phyloP scores from a whole-genome alignment of 2,797 vertebrate genomes.

The Dryobates pubescens region DNA sequence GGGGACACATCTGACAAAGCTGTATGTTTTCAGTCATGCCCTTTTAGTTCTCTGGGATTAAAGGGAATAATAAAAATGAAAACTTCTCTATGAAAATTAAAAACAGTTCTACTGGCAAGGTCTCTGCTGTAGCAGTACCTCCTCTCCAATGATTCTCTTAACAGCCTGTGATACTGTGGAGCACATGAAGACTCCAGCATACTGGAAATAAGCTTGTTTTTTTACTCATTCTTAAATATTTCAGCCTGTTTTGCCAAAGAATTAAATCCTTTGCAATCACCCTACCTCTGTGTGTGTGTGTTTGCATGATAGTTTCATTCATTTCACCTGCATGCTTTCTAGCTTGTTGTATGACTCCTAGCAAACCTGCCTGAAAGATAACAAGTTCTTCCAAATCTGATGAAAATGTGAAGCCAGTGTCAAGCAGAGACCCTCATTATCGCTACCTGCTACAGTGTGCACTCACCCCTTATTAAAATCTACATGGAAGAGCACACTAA shows the following conservation, averaged over 20 bases:
- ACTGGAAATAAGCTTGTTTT: background rate
- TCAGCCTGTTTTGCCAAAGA: background rate
- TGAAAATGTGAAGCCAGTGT: background rate
- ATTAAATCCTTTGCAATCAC: background rate
- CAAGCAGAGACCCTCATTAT: background rate
- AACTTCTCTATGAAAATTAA: background rate
- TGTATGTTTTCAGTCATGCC: slow-evolving; percentile 22
- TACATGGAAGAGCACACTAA: background rate
- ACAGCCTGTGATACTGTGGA: background rate
- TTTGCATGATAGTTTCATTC: rapidly evolving
- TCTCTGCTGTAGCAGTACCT: slow-evolving; percentile 2
- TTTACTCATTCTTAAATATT: slow-evolving; percentile 14
- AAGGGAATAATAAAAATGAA: background rate
- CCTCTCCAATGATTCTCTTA: background rate
- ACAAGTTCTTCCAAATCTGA: background rate
- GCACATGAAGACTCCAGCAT: slow-evolving; percentile 3
- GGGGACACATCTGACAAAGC: slow-evolving; percentile 10
- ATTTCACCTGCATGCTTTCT: background rate
- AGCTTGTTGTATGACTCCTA: background rate
- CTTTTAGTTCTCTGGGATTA: slow-evolving; percentile 26
- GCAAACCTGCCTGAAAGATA: background rate
- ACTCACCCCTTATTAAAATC: background rate
- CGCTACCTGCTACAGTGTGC: background rate
- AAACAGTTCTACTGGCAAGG: background rate
- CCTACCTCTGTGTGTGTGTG: background rate